Conservation (phyloP, 1,140 invertebrate species). For the Drosophila ogumai region DNA sequence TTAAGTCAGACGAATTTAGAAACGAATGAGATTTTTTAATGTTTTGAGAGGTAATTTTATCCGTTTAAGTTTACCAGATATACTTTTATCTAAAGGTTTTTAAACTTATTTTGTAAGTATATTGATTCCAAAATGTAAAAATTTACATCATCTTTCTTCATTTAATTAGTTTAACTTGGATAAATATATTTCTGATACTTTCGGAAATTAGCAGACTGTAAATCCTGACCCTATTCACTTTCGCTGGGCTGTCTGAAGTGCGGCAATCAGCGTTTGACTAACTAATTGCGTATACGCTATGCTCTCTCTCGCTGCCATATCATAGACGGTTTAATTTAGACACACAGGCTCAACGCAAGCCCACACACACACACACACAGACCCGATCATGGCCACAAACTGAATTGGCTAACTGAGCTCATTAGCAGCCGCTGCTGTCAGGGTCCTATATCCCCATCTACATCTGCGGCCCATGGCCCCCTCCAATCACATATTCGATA, state of each 20-base stretch:
- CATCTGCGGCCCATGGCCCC: slow-evolving; percentile 2
- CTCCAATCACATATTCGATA: slow-evolving; percentile 64
- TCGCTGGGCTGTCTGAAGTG: slow-evolving; percentile 22
- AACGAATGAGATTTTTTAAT: no score
- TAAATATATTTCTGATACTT: no score
- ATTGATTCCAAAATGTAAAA: no score
- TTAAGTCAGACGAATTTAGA: no score
- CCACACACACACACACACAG: slow-evolving; percentile 11
- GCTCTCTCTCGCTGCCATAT: slow-evolving; percentile 45
- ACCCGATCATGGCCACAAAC: slow-evolving; percentile 60
- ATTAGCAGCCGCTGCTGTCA: slow-evolving; percentile 58
- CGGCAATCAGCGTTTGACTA: slow-evolving; percentile 68
- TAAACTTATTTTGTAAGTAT: no score
- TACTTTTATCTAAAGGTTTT: no score
- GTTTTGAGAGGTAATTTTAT: no score
- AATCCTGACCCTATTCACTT: slow-evolving; percentile 2
- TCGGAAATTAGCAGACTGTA: background rate
- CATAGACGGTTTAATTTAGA: slow-evolving; percentile 67
- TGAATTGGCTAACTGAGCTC: slow-evolving; percentile 78
- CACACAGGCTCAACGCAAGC: slow-evolving; percentile 7
- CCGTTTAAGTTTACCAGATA: no score
- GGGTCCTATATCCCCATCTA: slow-evolving; percentile 22
- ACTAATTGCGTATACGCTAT: slow-evolving; percentile 72
- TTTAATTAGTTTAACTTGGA: background rate
- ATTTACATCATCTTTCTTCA: background rate